These are phyloP conservation scores for Pogoniulus pusillus DNA, from an alignment of 2,797 vertebrate genomes.

Conservation along the genomic window DNA sequence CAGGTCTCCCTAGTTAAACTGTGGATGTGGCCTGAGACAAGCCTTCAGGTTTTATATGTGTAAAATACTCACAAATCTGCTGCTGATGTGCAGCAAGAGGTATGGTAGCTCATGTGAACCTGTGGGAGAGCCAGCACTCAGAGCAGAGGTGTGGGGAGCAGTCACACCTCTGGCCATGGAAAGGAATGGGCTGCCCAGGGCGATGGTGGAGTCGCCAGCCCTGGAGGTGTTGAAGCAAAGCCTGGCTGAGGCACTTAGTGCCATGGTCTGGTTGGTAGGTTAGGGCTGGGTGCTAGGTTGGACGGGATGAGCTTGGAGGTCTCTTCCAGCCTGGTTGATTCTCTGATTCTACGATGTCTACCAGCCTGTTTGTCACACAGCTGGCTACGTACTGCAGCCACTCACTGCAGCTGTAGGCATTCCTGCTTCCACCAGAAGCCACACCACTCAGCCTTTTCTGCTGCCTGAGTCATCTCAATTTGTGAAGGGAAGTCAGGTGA, in stretches of 20 bases:
- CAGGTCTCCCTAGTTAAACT: rapidly evolving
- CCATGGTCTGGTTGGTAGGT: no score
- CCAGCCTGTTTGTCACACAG: not conserved
- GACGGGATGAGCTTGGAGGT: no score
- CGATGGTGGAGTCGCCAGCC: no score
- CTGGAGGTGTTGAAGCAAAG: no score
- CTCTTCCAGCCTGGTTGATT: no score
- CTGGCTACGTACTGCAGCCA: not conserved
- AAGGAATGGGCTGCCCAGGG: no score
- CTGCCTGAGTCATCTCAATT: not conserved
- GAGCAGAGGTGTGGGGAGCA: not conserved
- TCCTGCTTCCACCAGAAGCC: not conserved
- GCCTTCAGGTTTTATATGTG: not conserved
- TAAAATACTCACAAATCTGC: not conserved
- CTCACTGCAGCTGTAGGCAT: not conserved
- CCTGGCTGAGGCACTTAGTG: no score
- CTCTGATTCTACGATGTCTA: no score
- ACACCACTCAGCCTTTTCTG: not conserved
- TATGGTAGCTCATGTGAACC: not conserved
- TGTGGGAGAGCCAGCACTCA: rapidly evolving
- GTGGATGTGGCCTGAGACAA: rapidly evolving
- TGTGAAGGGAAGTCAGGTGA: not conserved
- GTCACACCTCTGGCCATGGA: not conserved
- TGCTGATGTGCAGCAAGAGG: not conserved
- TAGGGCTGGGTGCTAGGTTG: no score